These are phyloP conservation scores for Drosophila paulistorum DNA, from an alignment of 1,140 invertebrate genomes.

Conservation along the genomic window DNA sequence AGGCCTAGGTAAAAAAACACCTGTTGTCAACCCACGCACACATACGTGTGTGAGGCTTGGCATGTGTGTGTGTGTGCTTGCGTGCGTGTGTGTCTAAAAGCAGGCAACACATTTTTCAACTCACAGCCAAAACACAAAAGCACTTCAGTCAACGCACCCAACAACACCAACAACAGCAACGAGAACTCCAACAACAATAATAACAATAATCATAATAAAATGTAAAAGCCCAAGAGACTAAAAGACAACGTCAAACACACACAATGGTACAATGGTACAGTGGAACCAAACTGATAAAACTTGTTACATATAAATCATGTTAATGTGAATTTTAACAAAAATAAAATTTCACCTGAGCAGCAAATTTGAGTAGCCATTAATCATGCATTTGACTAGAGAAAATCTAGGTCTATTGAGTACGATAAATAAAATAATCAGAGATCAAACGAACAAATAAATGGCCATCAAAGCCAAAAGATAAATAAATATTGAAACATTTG, in stretches of 20 bases:
- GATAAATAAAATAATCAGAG: too few species aligned
- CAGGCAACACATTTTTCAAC: slow-evolving; percentile 55
- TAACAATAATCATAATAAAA: slow-evolving; percentile 73
- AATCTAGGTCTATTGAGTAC: too few species aligned
- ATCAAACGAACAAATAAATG: too few species aligned
- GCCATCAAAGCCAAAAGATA: too few species aligned
- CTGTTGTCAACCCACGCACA: slow-evolving; percentile 34
- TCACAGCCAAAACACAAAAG: slow-evolving; percentile 37
- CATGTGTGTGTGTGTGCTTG: not conserved
- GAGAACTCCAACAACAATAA: slow-evolving; percentile 32
- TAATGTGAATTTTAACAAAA: too few species aligned
- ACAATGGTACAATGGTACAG: not conserved
- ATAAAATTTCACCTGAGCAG: too few species aligned
- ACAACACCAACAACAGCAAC: slow-evolving; percentile 29
- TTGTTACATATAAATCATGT: too few species aligned
- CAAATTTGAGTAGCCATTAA: too few species aligned
- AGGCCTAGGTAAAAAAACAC: slow-evolving; percentile 35
- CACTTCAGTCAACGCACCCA: slow-evolving; percentile 35
- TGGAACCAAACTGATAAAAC: not conserved
- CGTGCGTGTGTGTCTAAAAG: slow-evolving; percentile 37
- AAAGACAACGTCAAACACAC: not conserved
- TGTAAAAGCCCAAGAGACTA: slow-evolving; percentile 37
- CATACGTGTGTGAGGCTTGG: not conserved
- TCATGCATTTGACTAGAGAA: too few species aligned
- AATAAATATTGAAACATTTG: too few species aligned